These are phyloP conservation scores for Coregonus ussuriensis DNA, from an alignment of 2,797 vertebrate genomes.

Conservation along the genomic window DNA sequence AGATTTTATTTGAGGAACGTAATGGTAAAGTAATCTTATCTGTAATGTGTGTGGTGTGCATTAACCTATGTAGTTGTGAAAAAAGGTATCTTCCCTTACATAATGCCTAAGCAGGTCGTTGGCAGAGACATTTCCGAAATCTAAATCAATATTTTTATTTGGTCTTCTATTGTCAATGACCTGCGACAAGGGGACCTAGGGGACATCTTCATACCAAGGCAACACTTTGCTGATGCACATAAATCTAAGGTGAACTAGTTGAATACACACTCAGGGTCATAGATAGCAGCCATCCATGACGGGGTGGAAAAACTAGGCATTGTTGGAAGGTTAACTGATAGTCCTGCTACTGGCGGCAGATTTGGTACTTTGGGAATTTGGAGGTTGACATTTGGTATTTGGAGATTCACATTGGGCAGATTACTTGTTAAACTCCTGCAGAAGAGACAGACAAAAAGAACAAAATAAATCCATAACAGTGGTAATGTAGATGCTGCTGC, in stretches of 20 bases:
- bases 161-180: constrained; percentile 13
- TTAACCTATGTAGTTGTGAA: background rate
- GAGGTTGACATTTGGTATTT: constrained; percentile 99
- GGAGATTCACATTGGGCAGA: constrained; percentile 99
- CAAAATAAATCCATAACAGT: constrained; percentile 94
- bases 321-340: constrained; percentile 99
- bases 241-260: constrained; percentile 92
- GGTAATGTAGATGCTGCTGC: constrained; percentile 88
- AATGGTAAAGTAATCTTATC: background rate
- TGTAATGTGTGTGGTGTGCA: background rate
- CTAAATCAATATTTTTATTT: constrained; percentile 3
- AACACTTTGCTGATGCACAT: constrained; percentile 79
- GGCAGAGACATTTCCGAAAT: background rate
- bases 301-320: constrained; percentile 99
- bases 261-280: constrained; percentile 99
- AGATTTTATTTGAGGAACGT: background rate
- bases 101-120: background rate
- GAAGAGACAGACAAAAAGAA: constrained; percentile 99
- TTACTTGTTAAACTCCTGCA: constrained; percentile 99
- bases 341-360: constrained; percentile 91
- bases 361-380: constrained; percentile 99
- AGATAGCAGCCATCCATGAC: constrained; percentile 99
- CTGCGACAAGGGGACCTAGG: background rate
- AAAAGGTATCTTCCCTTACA: background rate
- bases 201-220: constrained; percentile 97